phyloP scores from a whole-genome alignment of 2,797 vertebrate genomes.

The Sebastes vulpes region DNA sequence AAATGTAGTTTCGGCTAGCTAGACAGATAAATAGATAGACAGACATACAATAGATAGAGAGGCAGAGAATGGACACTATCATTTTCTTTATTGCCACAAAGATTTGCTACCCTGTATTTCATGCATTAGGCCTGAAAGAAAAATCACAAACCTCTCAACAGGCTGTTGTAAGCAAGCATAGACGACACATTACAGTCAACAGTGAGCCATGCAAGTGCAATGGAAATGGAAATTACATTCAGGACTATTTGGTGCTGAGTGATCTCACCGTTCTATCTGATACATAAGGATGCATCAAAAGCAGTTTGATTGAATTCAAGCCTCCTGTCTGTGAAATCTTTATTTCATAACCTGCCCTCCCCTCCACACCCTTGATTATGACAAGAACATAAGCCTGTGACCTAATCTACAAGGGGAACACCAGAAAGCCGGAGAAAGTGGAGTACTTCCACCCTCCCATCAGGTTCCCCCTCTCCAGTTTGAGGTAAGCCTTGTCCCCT shows the following conservation, averaged over 20 bases:
- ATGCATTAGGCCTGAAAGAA: slow-evolving; percentile 50
- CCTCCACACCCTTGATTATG: neutral
- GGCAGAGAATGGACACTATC: neutral
- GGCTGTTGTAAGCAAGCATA: slow-evolving; percentile 24
- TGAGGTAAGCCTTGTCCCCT: slow-evolving; percentile 90
- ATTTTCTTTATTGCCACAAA: slow-evolving; percentile 48
- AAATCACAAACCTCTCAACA: neutral
- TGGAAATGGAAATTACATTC: slow-evolving; percentile 44
- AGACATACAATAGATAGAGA: neutral
- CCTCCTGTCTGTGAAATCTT: neutral
- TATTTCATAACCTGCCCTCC: neutral
- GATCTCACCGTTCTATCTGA: slow-evolving; percentile 6
- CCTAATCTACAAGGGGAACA: slow-evolving; percentile 82
- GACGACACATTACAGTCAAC: slow-evolving; percentile 17
- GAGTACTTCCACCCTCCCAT: slow-evolving; percentile 93
- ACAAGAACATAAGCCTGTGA: neutral
- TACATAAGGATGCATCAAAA: slow-evolving; percentile 3
- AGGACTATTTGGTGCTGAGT: slow-evolving; percentile 24
- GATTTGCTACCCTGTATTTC: slow-evolving; percentile 13
- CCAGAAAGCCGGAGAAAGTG: slow-evolving; percentile 91
- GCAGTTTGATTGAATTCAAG: slow-evolving; percentile 2
- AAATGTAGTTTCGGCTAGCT: too few relatives aligned
- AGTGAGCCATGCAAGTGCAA: slow-evolving; percentile 12
- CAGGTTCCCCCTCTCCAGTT: slow-evolving; percentile 90
- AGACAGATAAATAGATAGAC: neutral